Conservation (phyloP, 2,797 vertebrate species). For the Yasuhikotakia modesta region DNA sequence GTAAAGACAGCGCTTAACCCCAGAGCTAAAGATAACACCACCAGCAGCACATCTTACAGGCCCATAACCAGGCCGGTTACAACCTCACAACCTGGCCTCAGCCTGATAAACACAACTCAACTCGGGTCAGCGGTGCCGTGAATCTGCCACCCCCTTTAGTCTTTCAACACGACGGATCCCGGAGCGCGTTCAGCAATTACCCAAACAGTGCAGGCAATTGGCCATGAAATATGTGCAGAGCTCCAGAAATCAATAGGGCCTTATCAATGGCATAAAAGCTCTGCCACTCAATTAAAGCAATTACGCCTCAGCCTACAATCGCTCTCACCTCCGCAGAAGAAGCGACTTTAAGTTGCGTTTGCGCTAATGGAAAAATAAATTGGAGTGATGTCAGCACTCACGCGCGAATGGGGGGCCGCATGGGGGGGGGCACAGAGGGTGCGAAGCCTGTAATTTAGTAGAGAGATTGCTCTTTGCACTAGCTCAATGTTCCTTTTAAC, state of each 20-base stretch:
- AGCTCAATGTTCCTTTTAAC: slow-evolving; percentile 56
- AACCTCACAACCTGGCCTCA: slow-evolving; percentile 36
- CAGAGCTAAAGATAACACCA: slow-evolving; percentile 35
- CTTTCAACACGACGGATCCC: background rate
- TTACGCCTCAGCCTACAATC: slow-evolving; percentile 48
- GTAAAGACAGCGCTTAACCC: slow-evolving; percentile 21
- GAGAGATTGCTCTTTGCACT: slow-evolving; percentile 58
- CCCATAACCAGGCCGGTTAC: slow-evolving; percentile 50
- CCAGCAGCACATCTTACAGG: slow-evolving; percentile 35
- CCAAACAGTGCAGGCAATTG: slow-evolving; percentile 46
- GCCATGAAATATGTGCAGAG: slow-evolving; percentile 56
- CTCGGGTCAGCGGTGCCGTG: slow-evolving; percentile 28
- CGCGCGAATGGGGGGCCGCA: background rate
- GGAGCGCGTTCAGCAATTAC: slow-evolving; percentile 42
- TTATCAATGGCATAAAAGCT: slow-evolving; percentile 65
- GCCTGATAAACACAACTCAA: slow-evolving; percentile 43
- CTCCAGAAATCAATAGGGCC: slow-evolving; percentile 68
- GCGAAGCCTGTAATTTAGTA: slow-evolving; percentile 52
- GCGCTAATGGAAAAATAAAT: slow-evolving; percentile 65
- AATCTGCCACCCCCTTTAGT: slow-evolving; percentile 34
- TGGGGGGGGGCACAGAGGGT: slow-evolving; percentile 45
- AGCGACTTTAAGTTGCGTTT: slow-evolving; percentile 48
- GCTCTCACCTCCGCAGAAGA: slow-evolving; percentile 33
- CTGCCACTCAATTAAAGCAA: slow-evolving; percentile 63
- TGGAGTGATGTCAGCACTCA: slow-evolving; percentile 45